A percentile compares a stretch with the other conserved stretches of the same genome.
Conservation (phyloP, 2,113 vertebrate genomes). For the Phalacrocorax aristotelis region DNA sequence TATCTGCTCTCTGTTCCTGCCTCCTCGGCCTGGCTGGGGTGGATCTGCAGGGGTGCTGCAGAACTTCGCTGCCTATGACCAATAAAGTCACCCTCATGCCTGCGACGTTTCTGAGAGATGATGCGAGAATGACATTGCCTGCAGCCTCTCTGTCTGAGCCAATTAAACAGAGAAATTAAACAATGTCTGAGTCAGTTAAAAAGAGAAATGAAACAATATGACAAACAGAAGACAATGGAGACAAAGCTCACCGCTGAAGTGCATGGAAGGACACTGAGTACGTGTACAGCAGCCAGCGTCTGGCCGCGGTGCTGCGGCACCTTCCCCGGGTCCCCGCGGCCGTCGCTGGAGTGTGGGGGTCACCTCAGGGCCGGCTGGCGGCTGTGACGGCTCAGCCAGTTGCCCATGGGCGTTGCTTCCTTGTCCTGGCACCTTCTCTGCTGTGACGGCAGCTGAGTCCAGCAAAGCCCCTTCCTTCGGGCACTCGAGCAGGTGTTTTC, state of each 20-base stretch:
- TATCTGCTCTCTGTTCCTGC: not conserved
- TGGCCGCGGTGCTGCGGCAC: accelerated
- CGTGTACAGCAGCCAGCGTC: accelerated
- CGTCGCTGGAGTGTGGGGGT: accelerated
- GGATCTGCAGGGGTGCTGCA: not conserved
- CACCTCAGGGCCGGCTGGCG: not conserved
- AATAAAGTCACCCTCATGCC: not conserved
- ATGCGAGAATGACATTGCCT: constrained; percentile 33
- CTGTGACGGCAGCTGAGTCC: not conserved
- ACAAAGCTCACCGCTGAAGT: not conserved
- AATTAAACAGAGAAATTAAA: constrained; percentile 66
- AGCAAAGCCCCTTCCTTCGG: not conserved
- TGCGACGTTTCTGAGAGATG: not conserved
- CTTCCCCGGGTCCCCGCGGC: accelerated
- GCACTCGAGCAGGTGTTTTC: not conserved
- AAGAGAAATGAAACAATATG: constrained; percentile 53
- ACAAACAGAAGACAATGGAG: constrained; percentile 1
- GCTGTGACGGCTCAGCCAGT: accelerated
- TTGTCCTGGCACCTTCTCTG: not conserved
- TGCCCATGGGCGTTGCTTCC: not conserved
- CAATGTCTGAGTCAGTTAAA: constrained; percentile 52
- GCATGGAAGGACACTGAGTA: not conserved
- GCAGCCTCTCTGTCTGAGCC: constrained; percentile 57
- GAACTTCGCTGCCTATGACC: not conserved
- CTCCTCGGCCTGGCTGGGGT: not conserved